phyloP scores from a whole-genome alignment of 2,797 vertebrate species.

The Lerista edwardsae region DNA sequence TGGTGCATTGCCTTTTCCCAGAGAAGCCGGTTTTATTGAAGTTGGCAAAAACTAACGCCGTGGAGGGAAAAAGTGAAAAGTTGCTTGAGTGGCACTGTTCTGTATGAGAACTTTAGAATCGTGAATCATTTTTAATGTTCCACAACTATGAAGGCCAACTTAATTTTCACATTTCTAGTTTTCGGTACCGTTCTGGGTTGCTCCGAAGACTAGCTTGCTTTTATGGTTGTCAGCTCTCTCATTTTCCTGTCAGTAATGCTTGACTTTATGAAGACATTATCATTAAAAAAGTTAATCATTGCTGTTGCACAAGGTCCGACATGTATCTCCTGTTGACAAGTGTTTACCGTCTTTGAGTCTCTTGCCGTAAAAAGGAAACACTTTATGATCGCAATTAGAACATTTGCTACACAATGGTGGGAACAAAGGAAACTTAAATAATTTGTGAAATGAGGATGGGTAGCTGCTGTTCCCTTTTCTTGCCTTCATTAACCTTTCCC shows the following conservation, averaged over 20 bases:
- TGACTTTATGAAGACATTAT: slow-evolving; percentile 50
- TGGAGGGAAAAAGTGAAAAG: slow-evolving; percentile 26
- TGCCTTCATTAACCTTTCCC: background rate
- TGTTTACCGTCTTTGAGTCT: slow-evolving; percentile 58
- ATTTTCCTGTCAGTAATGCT: slow-evolving; percentile 44
- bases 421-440: background rate
- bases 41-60: slow-evolving; percentile 13
- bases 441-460: background rate
- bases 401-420: slow-evolving; percentile 4
- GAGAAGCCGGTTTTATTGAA: slow-evolving; percentile 12
- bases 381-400: slow-evolving; percentile 32
- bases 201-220: slow-evolving; percentile 35
- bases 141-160: slow-evolving; percentile 24
- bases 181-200: slow-evolving; percentile 16
- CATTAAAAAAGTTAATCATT: slow-evolving; percentile 66
- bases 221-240: slow-evolving; percentile 45
- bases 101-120: slow-evolving; percentile 38
- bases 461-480: background rate
- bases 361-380: slow-evolving; percentile 32
- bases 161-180: background rate
- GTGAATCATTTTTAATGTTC: slow-evolving; percentile 37
- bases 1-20: background rate
- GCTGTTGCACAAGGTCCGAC: slow-evolving; percentile 52
- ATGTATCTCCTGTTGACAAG: slow-evolving; percentile 56
- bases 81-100: slow-evolving; percentile 33